Conservation (phyloP, 2,113 vertebrate genomes). For the Calyptomena viridis region DNA sequence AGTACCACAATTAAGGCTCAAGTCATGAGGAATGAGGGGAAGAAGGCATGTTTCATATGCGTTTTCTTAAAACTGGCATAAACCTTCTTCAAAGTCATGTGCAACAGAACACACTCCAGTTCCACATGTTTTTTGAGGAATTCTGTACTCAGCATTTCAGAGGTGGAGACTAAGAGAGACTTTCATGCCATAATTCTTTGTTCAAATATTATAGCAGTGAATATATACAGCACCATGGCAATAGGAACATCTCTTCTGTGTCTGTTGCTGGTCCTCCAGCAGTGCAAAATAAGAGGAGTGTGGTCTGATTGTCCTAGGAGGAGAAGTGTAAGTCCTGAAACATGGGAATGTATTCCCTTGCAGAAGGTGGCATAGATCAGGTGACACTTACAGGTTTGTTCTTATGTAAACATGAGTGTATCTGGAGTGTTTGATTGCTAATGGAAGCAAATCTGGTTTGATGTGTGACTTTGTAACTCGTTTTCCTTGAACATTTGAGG, state of each 20-base stretch:
- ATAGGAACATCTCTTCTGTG: neutral
- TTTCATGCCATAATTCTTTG: neutral
- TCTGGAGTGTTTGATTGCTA: neutral
- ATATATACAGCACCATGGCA: neutral
- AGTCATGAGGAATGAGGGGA: neutral
- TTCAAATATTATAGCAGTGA: neutral
- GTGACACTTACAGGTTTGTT: neutral
- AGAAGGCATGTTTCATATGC: neutral
- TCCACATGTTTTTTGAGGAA: neutral
- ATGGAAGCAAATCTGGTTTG: neutral
- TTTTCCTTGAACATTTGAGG: neutral
- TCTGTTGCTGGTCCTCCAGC: neutral
- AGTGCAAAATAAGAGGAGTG: neutral
- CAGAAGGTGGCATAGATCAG: neutral
- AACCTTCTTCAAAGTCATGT: neutral
- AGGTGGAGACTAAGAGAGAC: neutral
- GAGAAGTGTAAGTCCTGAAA: neutral
- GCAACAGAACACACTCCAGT: neutral
- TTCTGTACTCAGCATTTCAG: neutral
- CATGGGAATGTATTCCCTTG: neutral
- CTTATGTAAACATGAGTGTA: neutral
- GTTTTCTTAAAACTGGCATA: neutral
- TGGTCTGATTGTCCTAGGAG: neutral
- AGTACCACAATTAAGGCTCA: neutral
- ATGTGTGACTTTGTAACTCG: rapidly evolving